Conservation (phyloP, 2,888 invertebrate genomes). For the Chymomyza amoena region DNA sequence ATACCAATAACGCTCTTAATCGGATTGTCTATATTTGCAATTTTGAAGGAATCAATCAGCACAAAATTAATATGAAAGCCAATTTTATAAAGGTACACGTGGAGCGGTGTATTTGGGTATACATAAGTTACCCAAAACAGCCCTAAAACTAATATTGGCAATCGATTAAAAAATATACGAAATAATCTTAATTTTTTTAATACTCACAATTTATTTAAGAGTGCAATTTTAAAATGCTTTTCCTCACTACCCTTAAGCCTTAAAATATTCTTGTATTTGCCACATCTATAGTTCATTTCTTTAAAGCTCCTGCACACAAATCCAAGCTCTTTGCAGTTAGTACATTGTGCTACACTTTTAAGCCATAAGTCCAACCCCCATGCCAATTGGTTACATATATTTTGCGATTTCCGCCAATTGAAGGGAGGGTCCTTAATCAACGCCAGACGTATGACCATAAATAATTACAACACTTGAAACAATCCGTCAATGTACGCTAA, state of each 20-base stretch:
- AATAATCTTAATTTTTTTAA: too few relatives aligned
- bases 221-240: too few relatives aligned
- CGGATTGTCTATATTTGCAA: background rate
- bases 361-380: background rate
- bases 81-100: too few relatives aligned
- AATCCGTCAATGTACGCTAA: conserved; percentile 40
- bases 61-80: too few relatives aligned
- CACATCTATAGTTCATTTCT: background rate
- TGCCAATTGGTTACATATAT: background rate
- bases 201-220: too few relatives aligned
- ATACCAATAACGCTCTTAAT: background rate
- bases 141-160: too few relatives aligned
- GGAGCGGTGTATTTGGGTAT: too few relatives aligned
- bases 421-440: background rate
- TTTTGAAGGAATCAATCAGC: too few relatives aligned
- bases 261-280: background rate
- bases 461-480: conserved; percentile 41
- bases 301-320: background rate
- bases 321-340: background rate
- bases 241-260: too few relatives aligned
- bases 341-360: background rate
- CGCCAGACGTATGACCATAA: conserved; percentile 28
- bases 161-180: too few relatives aligned
- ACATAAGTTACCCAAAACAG: too few relatives aligned
- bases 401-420: background rate